These are phyloP conservation scores for Antigone vipio DNA, from an alignment of 2,113 vertebrate genomes.

Conservation along the genomic window DNA sequence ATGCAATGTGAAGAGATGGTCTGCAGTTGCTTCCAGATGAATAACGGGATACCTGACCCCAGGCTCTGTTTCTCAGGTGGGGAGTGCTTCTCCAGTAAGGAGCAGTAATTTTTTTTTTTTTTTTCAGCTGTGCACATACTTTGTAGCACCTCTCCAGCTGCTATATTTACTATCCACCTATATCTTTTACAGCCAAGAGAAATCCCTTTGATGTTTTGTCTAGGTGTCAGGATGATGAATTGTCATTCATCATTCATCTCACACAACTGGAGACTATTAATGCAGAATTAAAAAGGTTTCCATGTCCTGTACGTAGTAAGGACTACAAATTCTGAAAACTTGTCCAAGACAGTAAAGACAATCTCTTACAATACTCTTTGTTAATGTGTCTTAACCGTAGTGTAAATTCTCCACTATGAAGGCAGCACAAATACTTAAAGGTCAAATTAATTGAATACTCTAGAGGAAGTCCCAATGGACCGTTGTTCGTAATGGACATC, in stretches of 20 bases:
- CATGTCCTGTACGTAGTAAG: not conserved
- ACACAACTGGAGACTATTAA: not conserved
- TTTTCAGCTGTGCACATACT: not conserved
- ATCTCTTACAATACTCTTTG: fast-evolving
- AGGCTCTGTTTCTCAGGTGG: not conserved
- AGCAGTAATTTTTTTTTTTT: not conserved
- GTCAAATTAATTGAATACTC: not conserved
- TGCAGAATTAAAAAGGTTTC: not conserved
- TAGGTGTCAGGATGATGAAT: not conserved
- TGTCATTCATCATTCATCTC: not conserved
- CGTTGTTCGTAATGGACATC: not conserved
- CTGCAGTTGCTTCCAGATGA: not conserved
- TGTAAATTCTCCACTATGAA: not conserved
- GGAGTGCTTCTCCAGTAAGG: not conserved
- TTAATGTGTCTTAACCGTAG: not conserved
- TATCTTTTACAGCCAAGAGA: not conserved
- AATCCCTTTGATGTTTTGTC: not conserved
- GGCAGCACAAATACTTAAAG: not conserved
- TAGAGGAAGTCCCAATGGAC: not conserved
- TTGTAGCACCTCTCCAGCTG: not conserved
- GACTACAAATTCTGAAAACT: not conserved
- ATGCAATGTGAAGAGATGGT: not conserved
- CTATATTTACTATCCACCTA: not conserved
- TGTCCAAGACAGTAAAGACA: not conserved
- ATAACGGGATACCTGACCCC: not conserved